Evolutionary conservation across 2,113 vertebrate species (phyloP).

Genomic region (Glaucidium brasilianum): DNA sequence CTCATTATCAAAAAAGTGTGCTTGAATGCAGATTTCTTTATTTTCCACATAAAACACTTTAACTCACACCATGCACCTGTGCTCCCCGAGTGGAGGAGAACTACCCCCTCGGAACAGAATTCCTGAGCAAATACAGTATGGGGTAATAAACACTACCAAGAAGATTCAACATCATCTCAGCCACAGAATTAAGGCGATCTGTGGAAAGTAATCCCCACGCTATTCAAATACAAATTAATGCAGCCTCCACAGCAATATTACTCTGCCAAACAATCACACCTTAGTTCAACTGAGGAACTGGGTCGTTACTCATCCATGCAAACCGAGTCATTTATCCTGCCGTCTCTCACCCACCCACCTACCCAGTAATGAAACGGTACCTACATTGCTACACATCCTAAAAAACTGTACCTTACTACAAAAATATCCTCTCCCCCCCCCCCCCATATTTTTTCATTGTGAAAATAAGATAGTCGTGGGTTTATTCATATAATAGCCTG

Average conservation of each 20-base stretch:
- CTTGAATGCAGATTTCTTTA: background rate
- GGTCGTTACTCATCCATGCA: slow-evolving; percentile 14
- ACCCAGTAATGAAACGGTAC: background rate
- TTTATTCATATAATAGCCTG: background rate
- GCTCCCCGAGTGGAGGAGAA: background rate
- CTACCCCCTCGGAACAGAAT: background rate
- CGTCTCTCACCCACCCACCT: background rate
- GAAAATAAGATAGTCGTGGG: background rate
- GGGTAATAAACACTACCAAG: background rate
- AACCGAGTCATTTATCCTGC: background rate
- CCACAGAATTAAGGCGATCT: background rate
- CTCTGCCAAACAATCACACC: slow-evolving; percentile 30
- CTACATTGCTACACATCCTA: background rate
- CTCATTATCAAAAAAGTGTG: background rate
- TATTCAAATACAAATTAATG: slow-evolving; percentile 23
- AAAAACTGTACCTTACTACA: background rate
- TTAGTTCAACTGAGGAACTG: background rate
- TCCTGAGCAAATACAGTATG: background rate
- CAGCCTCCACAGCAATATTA: background rate
- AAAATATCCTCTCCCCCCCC: background rate
- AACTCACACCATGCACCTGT: background rate
- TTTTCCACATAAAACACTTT: background rate
- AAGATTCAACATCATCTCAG: background rate
- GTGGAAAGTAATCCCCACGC: background rate
- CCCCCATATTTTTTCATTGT: background rate